phyloP scores from a whole-genome alignment of 2,888 invertebrate species.

The Argyresthia goedartella region DNA sequence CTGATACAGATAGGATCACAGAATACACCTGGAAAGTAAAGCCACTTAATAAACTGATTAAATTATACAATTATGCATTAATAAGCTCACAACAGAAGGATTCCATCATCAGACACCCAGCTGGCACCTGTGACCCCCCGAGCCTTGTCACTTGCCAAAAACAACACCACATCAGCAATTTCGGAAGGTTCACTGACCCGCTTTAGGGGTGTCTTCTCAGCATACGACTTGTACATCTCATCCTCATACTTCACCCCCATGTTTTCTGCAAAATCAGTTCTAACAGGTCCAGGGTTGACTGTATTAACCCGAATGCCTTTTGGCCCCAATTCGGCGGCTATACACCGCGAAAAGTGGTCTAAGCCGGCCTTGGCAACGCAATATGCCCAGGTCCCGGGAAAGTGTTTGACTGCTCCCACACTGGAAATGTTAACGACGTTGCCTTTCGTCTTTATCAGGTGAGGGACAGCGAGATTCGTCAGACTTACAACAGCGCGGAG shows the following conservation, averaged over 20 bases:
- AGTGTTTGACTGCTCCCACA: too few species aligned
- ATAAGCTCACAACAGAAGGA: too few species aligned
- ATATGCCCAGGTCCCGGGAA: too few species aligned
- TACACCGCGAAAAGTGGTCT: slow-evolving; percentile 79
- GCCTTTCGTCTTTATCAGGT: too few species aligned
- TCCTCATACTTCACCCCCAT: slow-evolving; percentile 17
- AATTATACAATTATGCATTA: too few species aligned
- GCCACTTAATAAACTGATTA: too few species aligned
- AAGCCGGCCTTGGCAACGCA: too few species aligned
- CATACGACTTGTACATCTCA: slow-evolving; percentile 9
- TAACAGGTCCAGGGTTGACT: slow-evolving; percentile 79
- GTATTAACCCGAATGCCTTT: slow-evolving; percentile 76
- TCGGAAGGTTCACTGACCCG: slow-evolving; percentile 22
- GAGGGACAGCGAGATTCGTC: too few species aligned
- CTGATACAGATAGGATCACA: too few species aligned
- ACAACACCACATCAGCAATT: slow-evolving; percentile 25
- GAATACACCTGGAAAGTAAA: too few species aligned
- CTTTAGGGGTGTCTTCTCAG: slow-evolving; percentile 14
- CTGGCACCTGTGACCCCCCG: neutral
- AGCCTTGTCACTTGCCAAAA: slow-evolving; percentile 17
- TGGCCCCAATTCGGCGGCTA: slow-evolving; percentile 74
- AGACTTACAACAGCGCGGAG: too few species aligned
- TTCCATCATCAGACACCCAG: neutral
- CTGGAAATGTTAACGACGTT: too few species aligned
- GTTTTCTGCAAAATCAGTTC: slow-evolving; percentile 21